Evolutionary conservation across 2,797 vertebrate genomes (phyloP).

Genomic region (Thunnus albacares): DNA sequence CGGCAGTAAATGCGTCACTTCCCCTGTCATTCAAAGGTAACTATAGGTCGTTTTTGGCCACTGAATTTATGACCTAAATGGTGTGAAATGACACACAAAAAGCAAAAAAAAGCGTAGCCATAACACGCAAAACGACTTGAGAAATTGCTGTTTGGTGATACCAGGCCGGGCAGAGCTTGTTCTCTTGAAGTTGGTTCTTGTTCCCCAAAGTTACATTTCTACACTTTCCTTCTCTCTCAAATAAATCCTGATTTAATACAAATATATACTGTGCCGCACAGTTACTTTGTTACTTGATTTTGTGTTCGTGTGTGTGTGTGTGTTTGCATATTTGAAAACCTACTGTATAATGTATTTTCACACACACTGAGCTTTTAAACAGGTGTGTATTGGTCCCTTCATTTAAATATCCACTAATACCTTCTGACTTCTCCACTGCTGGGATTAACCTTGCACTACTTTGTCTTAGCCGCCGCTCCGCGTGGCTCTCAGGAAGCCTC

Average conservation of each 20-base stretch:
- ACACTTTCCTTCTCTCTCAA: neutral
- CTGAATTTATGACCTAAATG: no score
- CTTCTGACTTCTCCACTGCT: constrained; percentile 60
- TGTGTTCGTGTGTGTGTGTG: constrained; percentile 28
- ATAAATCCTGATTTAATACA: constrained; percentile 12
- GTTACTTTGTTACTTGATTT: neutral
- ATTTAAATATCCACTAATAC: constrained; percentile 79
- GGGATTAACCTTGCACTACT: constrained; percentile 79
- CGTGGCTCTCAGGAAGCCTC: constrained; percentile 50
- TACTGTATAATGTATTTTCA: constrained; percentile 24
- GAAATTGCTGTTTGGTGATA: no score
- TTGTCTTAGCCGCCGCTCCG: constrained; percentile 74
- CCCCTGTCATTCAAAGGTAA: no score
- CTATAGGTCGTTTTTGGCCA: no score
- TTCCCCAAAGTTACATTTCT: neutral
- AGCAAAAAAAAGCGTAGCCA: no score
- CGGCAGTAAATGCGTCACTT: no score
- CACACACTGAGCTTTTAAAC: constrained; percentile 52
- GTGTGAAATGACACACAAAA: no score
- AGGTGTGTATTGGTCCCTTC: constrained; percentile 66
- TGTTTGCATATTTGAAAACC: constrained; percentile 37
- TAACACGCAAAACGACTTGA: no score
- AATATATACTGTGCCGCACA: neutral
- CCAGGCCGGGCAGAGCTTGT: neutral
- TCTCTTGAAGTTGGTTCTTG: constrained; percentile 1